phyloP scores from a whole-genome alignment of 2,113 vertebrate genomes.

The Platichthys stellatus region DNA sequence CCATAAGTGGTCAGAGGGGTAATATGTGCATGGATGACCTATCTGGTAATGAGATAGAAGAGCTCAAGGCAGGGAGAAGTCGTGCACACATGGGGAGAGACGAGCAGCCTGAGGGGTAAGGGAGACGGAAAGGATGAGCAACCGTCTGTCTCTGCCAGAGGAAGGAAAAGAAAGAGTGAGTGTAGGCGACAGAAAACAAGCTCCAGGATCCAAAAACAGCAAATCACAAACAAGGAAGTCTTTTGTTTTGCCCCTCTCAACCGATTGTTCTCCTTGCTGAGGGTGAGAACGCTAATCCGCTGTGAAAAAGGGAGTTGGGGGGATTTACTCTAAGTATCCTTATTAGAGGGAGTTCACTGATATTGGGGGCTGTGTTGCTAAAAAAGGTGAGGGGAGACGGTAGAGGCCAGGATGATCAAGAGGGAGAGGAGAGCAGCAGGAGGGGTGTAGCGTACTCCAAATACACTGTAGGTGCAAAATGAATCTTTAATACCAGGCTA shows the following conservation, averaged over 20 bases:
- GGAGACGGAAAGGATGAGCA: slow-evolving; percentile 38
- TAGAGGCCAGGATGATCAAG: slow-evolving; percentile 45
- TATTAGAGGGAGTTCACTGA: slow-evolving; percentile 78
- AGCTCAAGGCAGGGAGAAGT: slow-evolving; percentile 38
- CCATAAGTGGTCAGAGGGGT: slow-evolving; percentile 43
- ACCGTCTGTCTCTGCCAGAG: slow-evolving; percentile 26
- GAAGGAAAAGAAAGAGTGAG: slow-evolving; percentile 23
- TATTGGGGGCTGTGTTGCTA: slow-evolving; percentile 22
- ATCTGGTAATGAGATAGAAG: slow-evolving; percentile 64
- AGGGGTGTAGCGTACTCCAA: slow-evolving; percentile 46
- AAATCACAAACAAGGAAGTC: slow-evolving; percentile 64
- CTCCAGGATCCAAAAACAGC: slow-evolving; percentile 61
- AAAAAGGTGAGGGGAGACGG: slow-evolving; percentile 44
- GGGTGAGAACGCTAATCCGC: slow-evolving; percentile 77
- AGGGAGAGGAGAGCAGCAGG: slow-evolving; percentile 50
- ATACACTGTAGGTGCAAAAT: slow-evolving; percentile 63
- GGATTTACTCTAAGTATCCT: slow-evolving; percentile 81
- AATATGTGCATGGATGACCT: slow-evolving; percentile 43
- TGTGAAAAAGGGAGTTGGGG: slow-evolving; percentile 72
- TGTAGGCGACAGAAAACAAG: slow-evolving; percentile 50
- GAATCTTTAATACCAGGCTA: slow-evolving; percentile 77
- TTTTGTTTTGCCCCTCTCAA: slow-evolving; percentile 73
- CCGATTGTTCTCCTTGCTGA: slow-evolving; percentile 73
- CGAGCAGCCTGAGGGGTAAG: slow-evolving; percentile 3
- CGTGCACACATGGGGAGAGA: slow-evolving; percentile 11